Percentiles rank a stretch among this genome's conserved stretches.
Evolutionary conservation across 2,797 vertebrate species (phyloP).

Genomic region (Allobates femoralis): DNA sequence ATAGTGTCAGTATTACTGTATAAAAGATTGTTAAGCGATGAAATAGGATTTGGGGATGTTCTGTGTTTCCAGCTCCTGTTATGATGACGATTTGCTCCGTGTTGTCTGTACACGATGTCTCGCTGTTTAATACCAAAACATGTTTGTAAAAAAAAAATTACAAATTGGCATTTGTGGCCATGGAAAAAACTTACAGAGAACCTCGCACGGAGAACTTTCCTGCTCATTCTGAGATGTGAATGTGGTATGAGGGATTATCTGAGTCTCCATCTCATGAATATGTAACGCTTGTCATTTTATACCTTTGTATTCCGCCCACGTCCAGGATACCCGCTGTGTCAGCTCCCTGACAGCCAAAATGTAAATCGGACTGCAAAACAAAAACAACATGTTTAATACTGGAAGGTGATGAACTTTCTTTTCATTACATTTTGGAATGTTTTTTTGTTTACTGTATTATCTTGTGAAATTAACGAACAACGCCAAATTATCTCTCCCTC

Average conservation of each 20-base stretch:
- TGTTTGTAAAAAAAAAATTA: neutral
- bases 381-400: neutral
- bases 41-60: neutral
- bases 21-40: neutral
- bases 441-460: neutral
- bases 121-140: constrained; percentile 19
- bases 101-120: neutral
- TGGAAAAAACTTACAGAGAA: neutral
- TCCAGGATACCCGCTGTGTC: neutral
- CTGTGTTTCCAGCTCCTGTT: neutral
- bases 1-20: neutral
- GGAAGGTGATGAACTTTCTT: neutral
- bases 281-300: neutral
- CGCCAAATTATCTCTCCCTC: neutral
- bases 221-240: neutral
- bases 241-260: neutral
- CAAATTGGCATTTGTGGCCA: neutral
- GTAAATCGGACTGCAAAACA: constrained; percentile 2
- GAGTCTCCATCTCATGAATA: constrained; percentile 29
- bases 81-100: neutral
- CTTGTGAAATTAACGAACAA: neutral
- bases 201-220: neutral
- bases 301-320: neutral
- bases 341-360: neutral
- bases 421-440: neutral